A percentile compares a stretch with the other conserved stretches of the same genome.
These are phyloP conservation scores for Synanthedon myopaeformis DNA, from an alignment of 2,888 invertebrate genomes.

Conservation along the genomic window DNA sequence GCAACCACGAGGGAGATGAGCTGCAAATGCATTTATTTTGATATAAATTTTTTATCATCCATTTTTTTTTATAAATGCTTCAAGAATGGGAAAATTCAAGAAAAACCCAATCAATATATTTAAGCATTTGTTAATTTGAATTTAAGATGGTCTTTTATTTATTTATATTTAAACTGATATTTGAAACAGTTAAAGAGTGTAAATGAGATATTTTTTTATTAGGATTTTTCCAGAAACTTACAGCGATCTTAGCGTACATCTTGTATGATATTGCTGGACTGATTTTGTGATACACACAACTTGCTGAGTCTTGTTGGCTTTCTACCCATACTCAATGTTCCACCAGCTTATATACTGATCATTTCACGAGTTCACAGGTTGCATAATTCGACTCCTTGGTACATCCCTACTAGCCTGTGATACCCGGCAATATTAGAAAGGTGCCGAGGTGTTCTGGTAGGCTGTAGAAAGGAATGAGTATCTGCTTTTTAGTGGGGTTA, in stretches of 20 bases:
- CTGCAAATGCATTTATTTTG: too few relatives aligned
- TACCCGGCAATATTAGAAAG: constrained; percentile 45
- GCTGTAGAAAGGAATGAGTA: constrained; percentile 26
- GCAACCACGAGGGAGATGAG: constrained; percentile 46
- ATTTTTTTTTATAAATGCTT: too few relatives aligned
- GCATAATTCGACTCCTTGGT: constrained; percentile 56
- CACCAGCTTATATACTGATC: constrained; percentile 51
- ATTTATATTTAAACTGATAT: too few relatives aligned
- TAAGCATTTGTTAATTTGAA: too few relatives aligned
- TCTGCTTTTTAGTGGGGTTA: constrained; percentile 33
- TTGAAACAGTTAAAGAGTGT: too few relatives aligned
- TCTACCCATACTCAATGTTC: constrained; percentile 40
- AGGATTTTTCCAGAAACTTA: constrained; percentile 27
- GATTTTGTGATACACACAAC: constrained; percentile 44
- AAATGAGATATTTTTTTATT: too few relatives aligned
- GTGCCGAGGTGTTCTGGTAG: constrained; percentile 10
- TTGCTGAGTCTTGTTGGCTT: constrained; percentile 46
- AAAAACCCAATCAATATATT: too few relatives aligned
- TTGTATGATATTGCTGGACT: constrained; percentile 57
- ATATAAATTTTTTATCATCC: too few relatives aligned
- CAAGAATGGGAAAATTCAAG: too few relatives aligned
- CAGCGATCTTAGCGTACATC: constrained; percentile 66
- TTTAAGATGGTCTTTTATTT: too few relatives aligned
- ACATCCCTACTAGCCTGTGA: constrained; percentile 56
- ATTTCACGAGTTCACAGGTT: constrained; percentile 37